Conservation (phyloP, 2,797 vertebrate species). For the Gephyroberyx darwinii region DNA sequence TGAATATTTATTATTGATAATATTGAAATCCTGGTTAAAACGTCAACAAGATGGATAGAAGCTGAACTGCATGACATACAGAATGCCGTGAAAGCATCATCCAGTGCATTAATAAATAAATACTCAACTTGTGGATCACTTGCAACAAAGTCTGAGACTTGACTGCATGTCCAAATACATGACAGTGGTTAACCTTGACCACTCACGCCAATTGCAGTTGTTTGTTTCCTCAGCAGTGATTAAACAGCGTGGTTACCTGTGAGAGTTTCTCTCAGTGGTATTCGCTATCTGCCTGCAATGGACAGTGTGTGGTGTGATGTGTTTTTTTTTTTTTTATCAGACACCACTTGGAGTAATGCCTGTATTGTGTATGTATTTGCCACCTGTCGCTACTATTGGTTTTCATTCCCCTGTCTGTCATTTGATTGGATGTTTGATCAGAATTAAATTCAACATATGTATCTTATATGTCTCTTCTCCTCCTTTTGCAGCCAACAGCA, state of each 20-base stretch:
- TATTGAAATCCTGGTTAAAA: not conserved
- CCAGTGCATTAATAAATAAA: not conserved
- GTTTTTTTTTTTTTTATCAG: not conserved
- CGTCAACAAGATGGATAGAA: too few relatives aligned
- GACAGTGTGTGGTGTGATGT: not conserved
- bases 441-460: conserved; percentile 2
- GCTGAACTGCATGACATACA: not conserved
- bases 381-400: not conserved
- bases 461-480: not conserved
- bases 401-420: not conserved
- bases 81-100: not conserved
- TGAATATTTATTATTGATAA: not conserved
- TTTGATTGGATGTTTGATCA: not conserved
- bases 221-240: not conserved
- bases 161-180: not conserved
- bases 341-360: not conserved
- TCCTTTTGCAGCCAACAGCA: not conserved
- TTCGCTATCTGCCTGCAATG: not conserved
- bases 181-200: not conserved
- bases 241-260: too few relatives aligned
- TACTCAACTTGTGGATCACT: not conserved
- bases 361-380: not conserved
- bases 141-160: not conserved
- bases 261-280: too few relatives aligned
- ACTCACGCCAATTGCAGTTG: not conserved